Evolutionary conservation across 2,113 vertebrate species (phyloP), one percentile per base, ranked within the genome.

Genomic region (Microcebus murinus): DNA sequence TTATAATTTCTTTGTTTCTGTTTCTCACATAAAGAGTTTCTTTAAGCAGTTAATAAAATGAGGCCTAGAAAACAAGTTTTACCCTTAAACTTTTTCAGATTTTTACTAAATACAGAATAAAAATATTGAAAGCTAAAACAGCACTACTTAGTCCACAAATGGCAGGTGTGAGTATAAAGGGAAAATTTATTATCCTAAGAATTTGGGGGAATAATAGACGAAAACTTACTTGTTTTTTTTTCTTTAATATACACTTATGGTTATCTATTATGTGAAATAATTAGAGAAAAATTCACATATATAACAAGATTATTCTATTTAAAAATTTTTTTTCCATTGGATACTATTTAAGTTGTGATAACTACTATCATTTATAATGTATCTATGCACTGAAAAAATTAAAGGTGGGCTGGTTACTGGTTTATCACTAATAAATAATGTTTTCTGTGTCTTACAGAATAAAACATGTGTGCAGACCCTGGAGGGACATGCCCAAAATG

Each of bases 401-500:
- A 91, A 89, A n/a, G 9, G 48, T 77, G 2, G 45, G 3, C 65
- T 73, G 57, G 21, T 80, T 73, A 50, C 55, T 61, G 94, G 14
- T 36, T 94, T 94, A 87, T 94, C 63, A 87, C 61, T 93, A 87
- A 67, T 96, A 74, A 86, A 86, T 93, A 73, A 73, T 82, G 34
- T 76, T 93, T 94, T 90, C 6, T 96, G 8, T 84, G 63, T 92
- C 36, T 25, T 86, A 2, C 83, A 99, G 99, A 99, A 99, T 96
- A 99, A 99, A 98, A 99, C 99, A 0, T 99, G 99, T 95, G 99
- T 99, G 4, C 99, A 99, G 92, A 99, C 99, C 0, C 98, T 99
- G 91, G 99, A 99, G 96, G 99, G 99, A 29, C 99, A 99, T 1
- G 99, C 99, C 89, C 99, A 99, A 92, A 99, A 99, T 1, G 99